Conservation (phyloP, 1,140 invertebrate species). For the Ruditapes philippinarum region DNA sequence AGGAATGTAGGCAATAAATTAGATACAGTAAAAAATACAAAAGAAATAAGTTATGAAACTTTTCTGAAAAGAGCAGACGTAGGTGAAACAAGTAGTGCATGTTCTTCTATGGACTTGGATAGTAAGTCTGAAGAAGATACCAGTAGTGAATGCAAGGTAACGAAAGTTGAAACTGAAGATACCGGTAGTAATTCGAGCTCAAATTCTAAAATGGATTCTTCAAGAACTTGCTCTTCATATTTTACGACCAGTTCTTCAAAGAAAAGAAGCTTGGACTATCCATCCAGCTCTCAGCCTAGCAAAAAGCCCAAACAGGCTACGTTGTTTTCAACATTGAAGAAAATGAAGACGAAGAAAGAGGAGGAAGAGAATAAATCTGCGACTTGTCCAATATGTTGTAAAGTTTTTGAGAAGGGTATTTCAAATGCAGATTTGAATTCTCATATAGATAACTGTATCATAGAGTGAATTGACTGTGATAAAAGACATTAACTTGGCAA, state of each 20-base stretch:
- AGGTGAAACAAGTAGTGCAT: not conserved
- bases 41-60: conserved; percentile 36
- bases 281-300: conserved; percentile 10
- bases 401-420: conserved; percentile 71
- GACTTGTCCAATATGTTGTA: conserved; percentile 80
- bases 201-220: not conserved
- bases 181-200: not conserved
- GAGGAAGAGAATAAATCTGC: conserved; percentile 19
- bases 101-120: not conserved
- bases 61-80: conserved; percentile 16
- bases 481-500: too few species aligned
- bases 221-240: not conserved
- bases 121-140: not conserved
- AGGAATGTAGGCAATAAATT: not conserved
- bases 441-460: conserved; percentile 84
- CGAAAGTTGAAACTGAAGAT: not conserved
- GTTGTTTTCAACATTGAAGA: conserved; percentile 73
- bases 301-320: conserved; percentile 75
- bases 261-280: conserved; percentile 58
- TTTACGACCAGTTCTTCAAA: conserved; percentile 1
- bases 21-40: not conserved
- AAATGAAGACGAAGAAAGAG: conserved; percentile 66
- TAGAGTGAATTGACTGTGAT: conserved; percentile 67
- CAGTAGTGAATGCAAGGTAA: not conserved
- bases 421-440: conserved; percentile 81